These are phyloP conservation scores for Galeopsomyia nigrocyanea DNA, from an alignment of 2,888 invertebrate species.

Conservation along the genomic window DNA sequence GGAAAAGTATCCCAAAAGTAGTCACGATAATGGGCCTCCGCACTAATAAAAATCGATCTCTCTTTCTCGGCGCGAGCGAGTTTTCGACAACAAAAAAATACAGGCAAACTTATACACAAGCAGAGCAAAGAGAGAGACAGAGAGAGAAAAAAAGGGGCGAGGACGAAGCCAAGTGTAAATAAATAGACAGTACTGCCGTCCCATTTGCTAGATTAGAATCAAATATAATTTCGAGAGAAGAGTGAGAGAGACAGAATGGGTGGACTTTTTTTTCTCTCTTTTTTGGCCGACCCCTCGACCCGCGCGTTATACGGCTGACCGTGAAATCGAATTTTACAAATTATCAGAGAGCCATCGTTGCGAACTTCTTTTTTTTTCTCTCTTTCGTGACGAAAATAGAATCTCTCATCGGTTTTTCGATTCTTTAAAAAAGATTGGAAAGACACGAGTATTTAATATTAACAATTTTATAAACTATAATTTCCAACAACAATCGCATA, in stretches of 20 bases:
- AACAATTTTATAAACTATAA: no score
- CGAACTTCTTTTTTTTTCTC: background rate
- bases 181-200: slow-evolving; percentile 62
- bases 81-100: background rate
- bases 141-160: background rate
- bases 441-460: no score
- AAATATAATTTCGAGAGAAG: slow-evolving; percentile 54
- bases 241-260: no score
- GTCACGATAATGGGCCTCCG: slow-evolving; percentile 30
- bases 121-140: background rate
- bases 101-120: background rate
- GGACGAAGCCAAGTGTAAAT: slow-evolving; percentile 60
- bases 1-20: slow-evolving; percentile 12
- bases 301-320: slow-evolving; percentile 22
- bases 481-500: no score
- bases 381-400: no score
- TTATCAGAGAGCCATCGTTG: slow-evolving; percentile 29
- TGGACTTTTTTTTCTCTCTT: no score
- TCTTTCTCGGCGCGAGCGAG: background rate
- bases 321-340: slow-evolving; percentile 46
- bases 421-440: no score
- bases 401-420: background rate
- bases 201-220: slow-evolving; percentile 66
- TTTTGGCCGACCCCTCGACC: background rate
- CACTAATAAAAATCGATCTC: slow-evolving; percentile 44